Base-by-base conservation (phyloP, 2,888 invertebrate species). In the Diarsia rubi region DNA sequence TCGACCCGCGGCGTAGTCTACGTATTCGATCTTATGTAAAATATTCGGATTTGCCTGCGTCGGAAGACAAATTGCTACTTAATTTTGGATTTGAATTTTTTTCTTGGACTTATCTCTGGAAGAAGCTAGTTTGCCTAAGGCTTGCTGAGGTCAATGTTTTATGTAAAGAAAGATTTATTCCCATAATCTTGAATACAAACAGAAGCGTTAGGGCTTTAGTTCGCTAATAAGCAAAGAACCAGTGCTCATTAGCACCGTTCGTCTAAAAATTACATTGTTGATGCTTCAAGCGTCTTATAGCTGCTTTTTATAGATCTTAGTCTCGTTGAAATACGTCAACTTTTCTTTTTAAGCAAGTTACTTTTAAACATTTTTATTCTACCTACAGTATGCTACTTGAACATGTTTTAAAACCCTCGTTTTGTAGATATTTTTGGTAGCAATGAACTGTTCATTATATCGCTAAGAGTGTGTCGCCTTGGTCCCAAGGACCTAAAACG, bases 31-130 rank as follows among this genome's bases (percentile, higher is more conserved):
- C 84, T 79, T 84, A 81, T 84, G 84, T 75, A 86, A 85, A 83
- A 81, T 81, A 84, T 83, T 73, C 71, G 77, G 76, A 77, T 86
- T 84, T 75, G 72, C 71, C 76, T 74, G 57, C 82, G 82, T 65
- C 63, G 69, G 76, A 78, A 86, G 85, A 86, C 76, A 86, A 84
- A 84, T 86, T 76, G 79, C 82, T 79, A 79, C 82, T 84, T 85
- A 82, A 84, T 78, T 81, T 81, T 68, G 81, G 72, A 73, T 86
- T 75, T 68, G 72, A 70, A 75, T 83, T 82, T 83, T 77, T 84
- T 77, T 63, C 62, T 62, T 54, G 27, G 37, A 66, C 66, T 85
- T 82, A 82, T 81, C 81, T 76, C 16, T 70, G 62, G 14, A 59
- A 54, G 75, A 62, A 57, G 42, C 57, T 81, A 81, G 77, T 70